Evolutionary conservation across 1,140 invertebrate genomes (phyloP), one percentile per base, ranked within the genome.

Genomic region (Aethina tumida): DNA sequence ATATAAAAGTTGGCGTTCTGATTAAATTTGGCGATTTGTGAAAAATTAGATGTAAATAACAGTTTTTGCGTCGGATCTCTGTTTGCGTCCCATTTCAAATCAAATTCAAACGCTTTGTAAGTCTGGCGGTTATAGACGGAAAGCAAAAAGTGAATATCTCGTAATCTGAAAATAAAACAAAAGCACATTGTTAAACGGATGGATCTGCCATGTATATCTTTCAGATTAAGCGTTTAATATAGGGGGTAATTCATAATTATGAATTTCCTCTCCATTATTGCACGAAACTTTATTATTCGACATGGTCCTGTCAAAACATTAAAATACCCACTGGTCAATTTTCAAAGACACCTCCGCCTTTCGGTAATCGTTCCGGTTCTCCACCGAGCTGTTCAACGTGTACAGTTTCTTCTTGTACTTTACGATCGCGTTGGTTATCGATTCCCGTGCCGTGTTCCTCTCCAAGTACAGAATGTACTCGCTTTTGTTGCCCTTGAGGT

Each of bases 11-110:
- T 67, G 1, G 69, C 76, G 25, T 65, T 74, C 22, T 78, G 68
- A 43, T 81, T 73, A 48, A 72, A 71, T 6, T 62, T 42, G 1
- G 67, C 69, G 10, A 62, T 50, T 43, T 62, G 61, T 13, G 60
- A 57, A 20, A 62, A 63, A 44, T 71, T 66, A 0, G 78, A 55
- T 27, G 66, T 67, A 0, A 74, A 59, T 17, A 68, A 66, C 7
- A 83, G 55, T 53, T 79, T 79, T 49, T 82, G 70, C 24, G 73
- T 72, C 0, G 82, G 81, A 66, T 88, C 81, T 6, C 84, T 67
- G 60, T 84, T 86, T 0, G 80, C 80, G 52, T 88, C 82, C 83
- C 83, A 88, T 48, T 84, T 84, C 0, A 88, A 51, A 39, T 81
- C 79, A 0, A 81, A 56, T 1, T 73, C 77, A 3, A 76, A 60